Evolutionary conservation across 1,140 invertebrate genomes (phyloP), one percentile per base, ranked within the genome.

Genomic region (Drosophila murphyi): DNA sequence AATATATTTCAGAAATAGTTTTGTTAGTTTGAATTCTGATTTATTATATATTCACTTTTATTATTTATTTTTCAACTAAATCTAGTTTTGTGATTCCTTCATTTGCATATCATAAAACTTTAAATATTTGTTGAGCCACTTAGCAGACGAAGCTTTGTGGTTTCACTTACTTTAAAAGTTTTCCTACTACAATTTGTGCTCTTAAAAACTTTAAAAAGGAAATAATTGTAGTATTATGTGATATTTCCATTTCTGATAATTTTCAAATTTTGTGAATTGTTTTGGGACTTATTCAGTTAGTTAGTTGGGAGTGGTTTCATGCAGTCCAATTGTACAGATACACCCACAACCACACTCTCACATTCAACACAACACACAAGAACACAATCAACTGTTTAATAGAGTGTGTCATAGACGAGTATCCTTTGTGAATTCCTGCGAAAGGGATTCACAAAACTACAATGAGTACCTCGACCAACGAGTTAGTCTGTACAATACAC

Each of bases 401-500:
- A 45, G 31, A 64, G 31, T 65, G 31, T 72, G 12, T 31, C 39
- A 50, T 10, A 71, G 35, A 57, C 43, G 48, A 45, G 32, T 61
- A 28, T 31, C n/a, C 6, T 12, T 10, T n/a, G 3, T 45, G 43
- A 57, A 72, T 67, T 47, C 34, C 64, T 8, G 47, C 8, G 50
- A 73, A 29, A 68, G 54, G 63, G 45, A 52, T 55, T 41, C 20
- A 3, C 5, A 6, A 28, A 48, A 37, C 20, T n/a, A 7, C 34
- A 54, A 39, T 41, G 50, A 34, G n/a, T 20, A 12, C 5, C 45
- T 28, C 2, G 6, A 12, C 10, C 35, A 39, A 20, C 0, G 3
- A 56, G 32, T 37, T 67, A 59, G 70, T 52, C 10, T 67, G 55
- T 72, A 72, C 62, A 68, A 62, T 62, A 51, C 61, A 72, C 20